Base-by-base conservation (phyloP, 1,140 invertebrate species). In the Parapsyche elsis region DNA sequence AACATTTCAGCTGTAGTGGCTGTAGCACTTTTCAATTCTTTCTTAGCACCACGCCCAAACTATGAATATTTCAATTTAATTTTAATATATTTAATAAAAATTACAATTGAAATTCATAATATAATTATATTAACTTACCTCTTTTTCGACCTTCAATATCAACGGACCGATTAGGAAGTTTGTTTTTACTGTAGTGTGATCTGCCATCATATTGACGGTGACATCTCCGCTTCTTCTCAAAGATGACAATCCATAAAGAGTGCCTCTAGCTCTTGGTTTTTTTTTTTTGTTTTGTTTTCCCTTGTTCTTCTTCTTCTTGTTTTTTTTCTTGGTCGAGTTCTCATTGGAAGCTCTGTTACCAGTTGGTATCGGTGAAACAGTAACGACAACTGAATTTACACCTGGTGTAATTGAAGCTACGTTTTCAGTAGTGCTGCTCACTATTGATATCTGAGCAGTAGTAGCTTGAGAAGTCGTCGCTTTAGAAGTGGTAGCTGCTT, bases 1-100 rank as follows among this genome's bases (percentile, higher is more conserved):
- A 91, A 91, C 94, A 96, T 95, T 86, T 95, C 94, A 12, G 93
- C 94, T 0, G 95, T 95, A 2, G 94, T 95, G 0, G 95, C 95
- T 14, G 94, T 95, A 0, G 95, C 95, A 82, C 94, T 95, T 85
- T 95, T 93, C 49, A 94, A 84, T 86, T 94, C 91, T 85, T 94
- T 92, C 84, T 95, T 92, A 76, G 91, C 90, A 67, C 94, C 93
- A 78, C 92, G 90, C n/a, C 94, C 94, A 81, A 95, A 93, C 91
- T 93, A 83, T 19, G 85, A 86, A 79, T 26, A 80, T 61, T 53
- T 75, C 80, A 67, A 23, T 71, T 78, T 14, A 53, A 64, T 14
- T 26, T 24, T 24, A 26, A 26, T 10, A 67, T 0, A 26, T 9
- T 14, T 23, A 7, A 67, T 26, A 67, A 24, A 67, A 21, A 24